Percentiles rank a stretch among this genome's conserved stretches.
phyloP scores from a whole-genome alignment of 64 coral and sea anemone species.

The Stichodactyla helianthus region DNA sequence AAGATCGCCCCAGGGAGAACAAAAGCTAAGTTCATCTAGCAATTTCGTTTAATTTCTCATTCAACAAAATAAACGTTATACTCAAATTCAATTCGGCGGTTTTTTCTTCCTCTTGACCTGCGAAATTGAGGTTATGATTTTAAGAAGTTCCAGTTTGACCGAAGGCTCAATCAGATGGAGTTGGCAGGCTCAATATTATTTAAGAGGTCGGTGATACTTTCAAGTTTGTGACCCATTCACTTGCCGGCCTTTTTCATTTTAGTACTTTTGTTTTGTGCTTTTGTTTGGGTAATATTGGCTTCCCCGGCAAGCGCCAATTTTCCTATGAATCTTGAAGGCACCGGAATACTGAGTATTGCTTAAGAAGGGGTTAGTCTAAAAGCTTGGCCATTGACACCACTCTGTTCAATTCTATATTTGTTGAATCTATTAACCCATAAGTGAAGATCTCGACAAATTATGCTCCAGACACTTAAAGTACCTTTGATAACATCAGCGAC shows the following conservation, averaged over 20 bases:
- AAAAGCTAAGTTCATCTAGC: background rate
- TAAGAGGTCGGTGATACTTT: constrained; percentile 19
- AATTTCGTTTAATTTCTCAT: constrained; percentile 6
- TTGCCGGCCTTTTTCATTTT: constrained; percentile 14
- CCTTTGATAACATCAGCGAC: constrained; percentile 9
- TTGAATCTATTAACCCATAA: constrained; percentile 24
- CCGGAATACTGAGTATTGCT: constrained; percentile 4
- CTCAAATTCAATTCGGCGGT: background rate
- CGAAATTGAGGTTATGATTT: background rate
- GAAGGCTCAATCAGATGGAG: background rate
- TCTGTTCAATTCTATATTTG: background rate
- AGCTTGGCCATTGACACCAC: constrained; percentile 10
- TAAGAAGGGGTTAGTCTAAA: constrained; percentile 2
- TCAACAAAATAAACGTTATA: background rate
- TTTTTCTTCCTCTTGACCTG: background rate
- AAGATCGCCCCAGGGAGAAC: constrained; percentile 1
- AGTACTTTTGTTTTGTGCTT: constrained; percentile 2
- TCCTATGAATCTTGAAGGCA: constrained; percentile 11
- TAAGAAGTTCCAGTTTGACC: background rate
- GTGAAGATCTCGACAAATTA: constrained; percentile 12
- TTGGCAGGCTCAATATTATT: background rate
- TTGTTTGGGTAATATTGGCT: constrained; percentile 21
- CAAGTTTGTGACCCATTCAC: constrained; percentile 3
- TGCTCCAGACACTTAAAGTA: constrained; percentile 17
- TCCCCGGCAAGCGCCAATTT: constrained; percentile 14